Evolutionary conservation across 35 echinoderm and acorn worm species (phyloP).

Genomic region (Strongylocentrotus purpuratus): DNA sequence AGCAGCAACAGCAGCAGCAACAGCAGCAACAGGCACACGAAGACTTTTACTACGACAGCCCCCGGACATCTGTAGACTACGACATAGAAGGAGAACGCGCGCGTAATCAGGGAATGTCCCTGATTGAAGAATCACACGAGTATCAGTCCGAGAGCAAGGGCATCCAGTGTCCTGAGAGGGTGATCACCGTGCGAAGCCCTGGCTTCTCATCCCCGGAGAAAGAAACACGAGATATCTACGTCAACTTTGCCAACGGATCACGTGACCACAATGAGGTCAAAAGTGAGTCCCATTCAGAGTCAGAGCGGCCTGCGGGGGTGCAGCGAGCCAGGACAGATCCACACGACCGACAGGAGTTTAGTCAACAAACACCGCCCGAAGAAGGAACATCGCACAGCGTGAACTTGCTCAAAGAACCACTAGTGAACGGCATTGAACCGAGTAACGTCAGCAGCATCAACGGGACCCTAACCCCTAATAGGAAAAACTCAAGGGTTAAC

Average conservation of each 20-base stretch:
- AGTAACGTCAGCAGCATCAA: not conserved
- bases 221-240: constrained; percentile 28
- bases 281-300: not conserved
- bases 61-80: constrained; percentile 87
- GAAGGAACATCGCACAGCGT: constrained; percentile 1
- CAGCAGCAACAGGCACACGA: constrained; percentile 33
- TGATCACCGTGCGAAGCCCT: constrained; percentile 68
- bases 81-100: constrained; percentile 63
- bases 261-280: constrained; percentile 50
- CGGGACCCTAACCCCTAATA: not conserved
- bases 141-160: constrained; percentile 70
- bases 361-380: constrained; percentile 49
- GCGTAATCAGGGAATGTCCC: constrained; percentile 60
- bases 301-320: constrained; percentile 24
- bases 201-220: constrained; percentile 39
- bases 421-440: constrained; percentile 31
- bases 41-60: constrained; percentile 79
- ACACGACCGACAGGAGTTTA: constrained; percentile 42
- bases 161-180: constrained; percentile 88
- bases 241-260: constrained; percentile 27
- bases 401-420: constrained; percentile 22
- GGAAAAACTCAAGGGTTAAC: not conserved
- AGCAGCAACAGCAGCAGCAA: not conserved
- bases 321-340: not conserved
- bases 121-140: constrained; percentile 61